These are phyloP conservation scores for Papilio demoleus DNA, from an alignment of 2,888 invertebrate genomes.

Conservation along the genomic window DNA sequence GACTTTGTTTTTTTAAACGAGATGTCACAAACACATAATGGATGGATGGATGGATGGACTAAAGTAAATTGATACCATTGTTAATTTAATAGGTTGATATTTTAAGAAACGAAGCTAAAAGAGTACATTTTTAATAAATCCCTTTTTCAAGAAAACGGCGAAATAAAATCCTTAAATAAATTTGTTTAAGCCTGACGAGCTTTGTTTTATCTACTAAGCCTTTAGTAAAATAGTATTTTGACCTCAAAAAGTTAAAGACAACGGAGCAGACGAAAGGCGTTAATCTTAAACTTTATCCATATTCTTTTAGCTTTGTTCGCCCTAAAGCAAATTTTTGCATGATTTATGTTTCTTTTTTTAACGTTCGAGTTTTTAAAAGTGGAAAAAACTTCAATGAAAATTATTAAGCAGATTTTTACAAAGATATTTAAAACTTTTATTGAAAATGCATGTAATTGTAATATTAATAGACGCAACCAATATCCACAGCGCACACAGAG, in stretches of 20 bases:
- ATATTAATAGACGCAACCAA: no score
- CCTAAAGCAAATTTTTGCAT: conserved; percentile 6
- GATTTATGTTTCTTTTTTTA: conserved; percentile 7
- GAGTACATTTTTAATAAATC: no score
- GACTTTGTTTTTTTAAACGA: no score
- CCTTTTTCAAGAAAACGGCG: no score
- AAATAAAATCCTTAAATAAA: no score
- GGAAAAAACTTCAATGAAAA: neutral
- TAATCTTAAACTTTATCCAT: conserved; percentile 28
- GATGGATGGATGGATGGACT: no score
- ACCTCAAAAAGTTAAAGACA: conserved; percentile 11
- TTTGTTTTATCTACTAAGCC: conserved; percentile 6
- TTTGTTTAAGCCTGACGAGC: neutral
- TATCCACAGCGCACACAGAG: no score
- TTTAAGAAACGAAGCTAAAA: no score
- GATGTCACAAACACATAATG: no score
- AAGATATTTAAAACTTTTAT: neutral
- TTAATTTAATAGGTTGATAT: no score
- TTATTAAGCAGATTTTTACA: conserved; percentile 1
- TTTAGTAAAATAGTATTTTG: neutral
- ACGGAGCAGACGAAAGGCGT: conserved; percentile 20
- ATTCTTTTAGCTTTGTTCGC: conserved; percentile 10
- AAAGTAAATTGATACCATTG: no score
- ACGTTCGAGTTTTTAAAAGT: conserved; percentile 12
- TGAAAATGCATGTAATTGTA: no score